These are phyloP conservation scores for Saguinus imperator DNA, from an alignment of 2,113 vertebrate species.

Conservation along the genomic window DNA sequence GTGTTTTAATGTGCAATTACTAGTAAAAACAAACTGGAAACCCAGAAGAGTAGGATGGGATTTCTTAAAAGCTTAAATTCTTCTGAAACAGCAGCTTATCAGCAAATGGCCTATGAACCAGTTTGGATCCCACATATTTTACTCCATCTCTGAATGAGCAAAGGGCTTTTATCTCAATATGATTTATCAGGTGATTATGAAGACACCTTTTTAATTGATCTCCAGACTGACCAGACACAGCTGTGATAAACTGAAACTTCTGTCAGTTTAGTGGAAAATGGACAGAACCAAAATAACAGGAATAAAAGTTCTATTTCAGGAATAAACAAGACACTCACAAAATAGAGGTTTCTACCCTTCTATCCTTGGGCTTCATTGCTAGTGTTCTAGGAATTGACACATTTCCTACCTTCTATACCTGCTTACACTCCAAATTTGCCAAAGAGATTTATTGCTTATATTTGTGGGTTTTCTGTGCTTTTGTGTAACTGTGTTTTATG, in stretches of 20 bases:
- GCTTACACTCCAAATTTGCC: constrained; percentile 57
- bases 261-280: constrained; percentile 66
- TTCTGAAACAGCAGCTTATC: constrained; percentile 40
- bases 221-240: constrained; percentile 74
- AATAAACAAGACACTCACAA: constrained; percentile 65
- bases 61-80: constrained; percentile 45
- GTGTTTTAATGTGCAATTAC: constrained; percentile 61
- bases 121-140: constrained; percentile 33
- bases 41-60: neutral
- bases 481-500: neutral
- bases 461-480: neutral
- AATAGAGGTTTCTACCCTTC: constrained; percentile 68
- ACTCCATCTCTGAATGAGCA: constrained; percentile 72
- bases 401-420: neutral
- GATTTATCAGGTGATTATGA: constrained; percentile 75
- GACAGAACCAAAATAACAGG: constrained; percentile 70
- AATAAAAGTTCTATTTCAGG: constrained; percentile 79
- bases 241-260: constrained; percentile 79
- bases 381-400: neutral
- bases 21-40: constrained; percentile 61
- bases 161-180: constrained; percentile 70
- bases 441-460: neutral
- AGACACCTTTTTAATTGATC: constrained; percentile 72
- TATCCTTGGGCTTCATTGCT: constrained; percentile 45
- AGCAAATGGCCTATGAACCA: constrained; percentile 19